Evolutionary conservation across 1,140 invertebrate species (phyloP), one percentile per base, ranked within the genome.

Genomic region (Subanguina moxae): DNA sequence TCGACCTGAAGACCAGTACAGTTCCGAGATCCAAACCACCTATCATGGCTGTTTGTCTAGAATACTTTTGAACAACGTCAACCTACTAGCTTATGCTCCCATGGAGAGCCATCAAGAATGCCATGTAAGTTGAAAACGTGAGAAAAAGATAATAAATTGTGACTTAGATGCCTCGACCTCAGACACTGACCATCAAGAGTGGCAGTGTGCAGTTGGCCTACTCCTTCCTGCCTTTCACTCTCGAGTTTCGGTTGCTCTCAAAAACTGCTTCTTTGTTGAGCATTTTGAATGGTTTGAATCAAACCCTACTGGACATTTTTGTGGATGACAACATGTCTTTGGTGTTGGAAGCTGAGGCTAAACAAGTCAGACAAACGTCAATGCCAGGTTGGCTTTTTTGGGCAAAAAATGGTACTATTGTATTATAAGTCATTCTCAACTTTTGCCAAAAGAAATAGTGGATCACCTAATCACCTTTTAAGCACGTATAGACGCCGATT

Each of bases 221-320:
- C 63, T 75, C 81, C 13, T 81, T 81, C 57, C 71, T 81, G 17
- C 79, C 79, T 25, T 82, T 81, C 46, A 56, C 78, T 11, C 74
- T 81, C 27, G 79, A 81, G 52, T 81, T 81, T 56, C 68, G 77
- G 32, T 32, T 82, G 17, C 52, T 80, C 19, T 61, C 73, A 15
- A n/a, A 66, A 45, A 42, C 72, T 8, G 58, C 64, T 25, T 28
- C 59, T 3, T 30, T 73, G 13, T 21, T 77, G 7, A 43, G 57
- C 61, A 62, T 67, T 64, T 62, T 76, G 27, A 67, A 78, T 58
- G 62, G 57, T 11, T 52, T 76, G 28, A 79, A 79, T 43, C 57
- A 32, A 48, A 77, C 67, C 23, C 52, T 78, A 13, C 32, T 78
- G n/a, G 64, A 69, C 15, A 32, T 78, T 15, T 30, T 45, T 11